Base-by-base conservation (phyloP, 2,113 vertebrate species). In the Mugil cephalus region DNA sequence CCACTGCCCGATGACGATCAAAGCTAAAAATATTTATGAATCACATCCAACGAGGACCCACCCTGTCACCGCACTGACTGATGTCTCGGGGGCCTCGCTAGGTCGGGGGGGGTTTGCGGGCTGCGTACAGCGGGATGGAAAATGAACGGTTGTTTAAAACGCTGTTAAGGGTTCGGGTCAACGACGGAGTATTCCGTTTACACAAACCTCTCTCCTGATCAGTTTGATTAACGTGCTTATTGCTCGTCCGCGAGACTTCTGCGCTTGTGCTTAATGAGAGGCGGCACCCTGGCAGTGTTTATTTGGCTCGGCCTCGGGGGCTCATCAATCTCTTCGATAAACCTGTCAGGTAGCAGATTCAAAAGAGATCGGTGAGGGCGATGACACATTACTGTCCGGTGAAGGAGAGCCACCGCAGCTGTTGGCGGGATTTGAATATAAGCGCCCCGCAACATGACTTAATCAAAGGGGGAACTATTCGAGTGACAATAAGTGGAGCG, bases 1-100 rank as follows among this genome's bases (percentile, higher is more conserved):
- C 60, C 34, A 80, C 66, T 63, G 63, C 72, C 47, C 62, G 47
- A 56, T 89, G 89, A 91, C 77, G 69, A 78, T 47, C 54, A 72
- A 38, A 53, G 70, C 87, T 93, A 91, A 92, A 93, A 87, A 88
- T 92, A 92, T 80, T 82, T 17, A 85, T 89, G 82, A 89, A 84
- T 84, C 87, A 78, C 59, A 80, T 77, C 63, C 78, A 90, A 69
- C 7, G 13, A 77, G 73, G 83, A 81, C 76, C 69, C 58, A 69
- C 65, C 76, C 70, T 51, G 40, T 62, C 54, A 39, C 17, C 76
- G 43, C 69, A 61, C 50, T 74, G 30, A 48, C 34, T 65, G 55
- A 59, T 71, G 70, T 62, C 72, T 74, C 24, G 71, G 42, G 43
- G 69, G 42, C 75, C 60, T 63, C 46, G 38, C 46, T 68, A 12